Base-by-base conservation (phyloP, 1,140 invertebrate species). In the Lordiphosa clarofinis region DNA sequence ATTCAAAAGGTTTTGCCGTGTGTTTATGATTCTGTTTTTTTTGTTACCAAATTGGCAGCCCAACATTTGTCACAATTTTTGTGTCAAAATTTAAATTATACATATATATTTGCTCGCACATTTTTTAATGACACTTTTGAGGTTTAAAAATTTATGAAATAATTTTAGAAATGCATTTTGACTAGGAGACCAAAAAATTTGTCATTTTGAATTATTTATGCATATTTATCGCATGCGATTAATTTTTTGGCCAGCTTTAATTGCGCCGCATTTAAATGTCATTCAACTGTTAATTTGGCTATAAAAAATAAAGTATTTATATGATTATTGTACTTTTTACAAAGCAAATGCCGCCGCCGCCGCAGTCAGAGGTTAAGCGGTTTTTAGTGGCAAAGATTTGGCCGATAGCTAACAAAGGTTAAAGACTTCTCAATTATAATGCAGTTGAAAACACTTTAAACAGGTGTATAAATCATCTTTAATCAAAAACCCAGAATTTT, bases 261-360 rank as follows among this genome's bases (percentile, higher is more conserved):
- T 82, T 82, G 76, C 49, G 9, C 31, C 57, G 48, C 78, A 84
- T 82, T 82, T 76, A 82, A 84, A 76, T 84, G 76, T 82, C 76
- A 82, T 82, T 82, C 76, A 84, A 82, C 76, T 52, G 64, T 84
- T 46, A 47, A 21, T 21, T 21, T 21, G 21, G 0, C 21, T 0
- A 21, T 4, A 1, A 15, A 15, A 15, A 15, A 15, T 1, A 1
- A 15, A 15, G 15, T 3, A 15, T 15, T 3, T 15, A 15, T 15
- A 15, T 21, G 4, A 21, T 21, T 28, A 21, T 28, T 28, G 24
- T n/a, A n/a, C n/a, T n/a, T n/a, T n/a, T n/a, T n/a, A n/a, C n/a
- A n/a, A n/a, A n/a, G n/a, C n/a, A n/a, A n/a, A n/a, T n/a, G n/a
- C n/a, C n/a, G n/a, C n/a, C n/a, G n/a, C n/a, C n/a, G n/a, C n/a